These are phyloP conservation scores for Camponotus floridanus DNA, from an alignment of 1,140 invertebrate species.

Conservation along the genomic window DNA sequence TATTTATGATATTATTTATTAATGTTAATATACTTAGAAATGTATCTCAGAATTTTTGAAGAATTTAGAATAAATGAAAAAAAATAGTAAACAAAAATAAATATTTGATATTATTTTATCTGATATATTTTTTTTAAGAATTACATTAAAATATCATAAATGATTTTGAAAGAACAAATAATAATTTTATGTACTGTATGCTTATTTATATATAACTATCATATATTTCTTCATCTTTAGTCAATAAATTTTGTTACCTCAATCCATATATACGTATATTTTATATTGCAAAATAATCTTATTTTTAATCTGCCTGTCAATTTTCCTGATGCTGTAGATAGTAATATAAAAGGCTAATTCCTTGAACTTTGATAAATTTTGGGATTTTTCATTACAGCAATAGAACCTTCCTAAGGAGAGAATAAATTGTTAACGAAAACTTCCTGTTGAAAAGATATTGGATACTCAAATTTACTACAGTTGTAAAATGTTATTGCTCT, in stretches of 20 bases:
- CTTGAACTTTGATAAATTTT: slow-evolving; percentile 92
- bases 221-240: too few species aligned
- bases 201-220: too few species aligned
- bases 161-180: not conserved
- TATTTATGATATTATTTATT: not conserved
- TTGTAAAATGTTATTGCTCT: slow-evolving; percentile 71
- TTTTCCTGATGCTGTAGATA: slow-evolving; percentile 95
- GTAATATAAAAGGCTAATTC: slow-evolving; percentile 91
- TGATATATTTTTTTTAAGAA: not conserved
- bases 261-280: too few species aligned
- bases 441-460: slow-evolving; percentile 93
- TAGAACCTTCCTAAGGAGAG: slow-evolving; percentile 96
- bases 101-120: not conserved
- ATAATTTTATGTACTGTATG: too few species aligned
- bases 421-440: slow-evolving; percentile 93
- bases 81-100: not conserved
- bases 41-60: not conserved
- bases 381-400: slow-evolving; percentile 94
- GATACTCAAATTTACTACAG: slow-evolving; percentile 96
- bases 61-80: slow-evolving; percentile 1
- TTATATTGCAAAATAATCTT: slow-evolving; percentile 68
- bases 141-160: not conserved
- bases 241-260: too few species aligned
- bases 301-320: slow-evolving; percentile 94
- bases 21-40: not conserved